Base-by-base conservation (phyloP, 2,888 invertebrate genomes). In the Lasioglossum leucozonium region DNA sequence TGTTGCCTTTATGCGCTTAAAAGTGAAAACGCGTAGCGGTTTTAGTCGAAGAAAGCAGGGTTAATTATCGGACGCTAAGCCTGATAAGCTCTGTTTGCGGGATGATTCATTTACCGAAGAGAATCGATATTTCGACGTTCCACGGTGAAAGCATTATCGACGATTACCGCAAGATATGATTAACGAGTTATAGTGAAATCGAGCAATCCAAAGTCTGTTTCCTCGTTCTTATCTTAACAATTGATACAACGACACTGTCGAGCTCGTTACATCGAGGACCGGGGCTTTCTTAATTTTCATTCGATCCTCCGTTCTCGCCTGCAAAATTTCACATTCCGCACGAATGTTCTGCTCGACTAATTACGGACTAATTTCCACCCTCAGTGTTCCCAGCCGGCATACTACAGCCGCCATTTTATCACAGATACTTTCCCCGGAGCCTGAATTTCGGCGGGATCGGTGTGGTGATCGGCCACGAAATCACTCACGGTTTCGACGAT, bases 401-500 rank as follows among this genome's bases (percentile, higher is more conserved):
- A 91, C 95, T 99, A 4, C 99, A 99, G 94, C 98, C 99, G 0
- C 99, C 99, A 0, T 99, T 99, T 95, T 99, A 99, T 93, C 98
- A 98, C 94, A 96, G 97, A 22, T 96, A 97, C 93, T 98, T 98
- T 91, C 98, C 98, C 0, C 96, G 97, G 47, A 97, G 97, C 0
- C 95, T 98, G 13, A 98, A 98, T 95, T 98, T 97, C 92, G 98
- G 98, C 0, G 98, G 98, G 4, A 98, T 99, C 83, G 99, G 99
- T 4, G 98, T 98, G 65, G 98, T 99, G 18, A 98, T 99, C 91
- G 99, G 98, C 18, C 99, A 99, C 93, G 98, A 99, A 95, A 97
- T 98, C 86, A 98, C 98, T 2, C 98, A 98, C 92, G 98, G 98
- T 0, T 98, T 98, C 92, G 98, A 98, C 92, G 98, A 98, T 93